These are phyloP conservation scores for Phataginus tetradactyla DNA, from an alignment of 2,797 vertebrate species.

Conservation along the genomic window DNA sequence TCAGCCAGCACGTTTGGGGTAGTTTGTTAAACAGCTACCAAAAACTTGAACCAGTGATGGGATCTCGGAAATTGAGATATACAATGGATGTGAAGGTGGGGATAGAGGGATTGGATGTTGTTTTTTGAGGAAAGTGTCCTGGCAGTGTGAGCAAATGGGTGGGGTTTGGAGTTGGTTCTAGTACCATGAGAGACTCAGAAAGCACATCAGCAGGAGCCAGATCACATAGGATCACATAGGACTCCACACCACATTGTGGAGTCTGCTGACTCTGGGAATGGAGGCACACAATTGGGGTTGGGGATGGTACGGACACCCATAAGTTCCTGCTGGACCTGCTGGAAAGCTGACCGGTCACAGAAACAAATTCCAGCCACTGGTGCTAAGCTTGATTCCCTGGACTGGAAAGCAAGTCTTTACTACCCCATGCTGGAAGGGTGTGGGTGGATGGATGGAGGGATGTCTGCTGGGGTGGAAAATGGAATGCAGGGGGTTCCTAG, in stretches of 20 bases:
- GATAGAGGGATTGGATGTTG: background rate
- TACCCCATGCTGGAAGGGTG: background rate
- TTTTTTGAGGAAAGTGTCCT: background rate
- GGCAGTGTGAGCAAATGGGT: background rate
- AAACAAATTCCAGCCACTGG: background rate
- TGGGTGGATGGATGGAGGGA: background rate
- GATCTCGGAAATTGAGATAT: background rate
- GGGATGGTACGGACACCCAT: background rate
- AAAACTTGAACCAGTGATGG: background rate
- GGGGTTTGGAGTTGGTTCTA: background rate
- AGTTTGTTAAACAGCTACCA: background rate
- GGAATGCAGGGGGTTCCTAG: background rate
- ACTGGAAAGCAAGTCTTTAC: background rate
- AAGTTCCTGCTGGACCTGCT: background rate
- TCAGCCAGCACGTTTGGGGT: background rate
- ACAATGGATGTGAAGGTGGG: background rate
- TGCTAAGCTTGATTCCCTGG: background rate
- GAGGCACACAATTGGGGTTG: background rate
- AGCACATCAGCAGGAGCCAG: background rate
- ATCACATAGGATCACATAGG: background rate
- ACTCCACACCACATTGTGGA: background rate
- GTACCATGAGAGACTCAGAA: background rate
- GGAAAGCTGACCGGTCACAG: background rate
- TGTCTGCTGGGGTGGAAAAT: background rate
- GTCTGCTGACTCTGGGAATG: background rate